Evolutionary conservation across 2,113 vertebrate genomes (phyloP).

Genomic region (Xerus inauris): DNA sequence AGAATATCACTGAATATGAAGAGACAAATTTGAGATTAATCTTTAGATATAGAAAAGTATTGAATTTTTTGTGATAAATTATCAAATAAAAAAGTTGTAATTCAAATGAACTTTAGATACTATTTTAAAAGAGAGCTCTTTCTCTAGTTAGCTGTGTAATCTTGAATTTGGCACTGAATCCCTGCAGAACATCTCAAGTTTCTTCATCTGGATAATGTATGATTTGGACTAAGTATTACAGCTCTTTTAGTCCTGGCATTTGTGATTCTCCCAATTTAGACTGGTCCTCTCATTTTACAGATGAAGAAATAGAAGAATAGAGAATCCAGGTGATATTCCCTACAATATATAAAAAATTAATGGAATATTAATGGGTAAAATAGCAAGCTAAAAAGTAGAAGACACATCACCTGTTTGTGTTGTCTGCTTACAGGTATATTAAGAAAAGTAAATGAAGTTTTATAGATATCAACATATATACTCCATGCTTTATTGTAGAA

Average conservation of each 20-base stretch:
- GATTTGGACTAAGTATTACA: background rate
- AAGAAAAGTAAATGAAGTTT: slow-evolving; percentile 30
- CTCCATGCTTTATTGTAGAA: background rate
- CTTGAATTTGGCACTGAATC: background rate
- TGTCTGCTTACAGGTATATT: background rate
- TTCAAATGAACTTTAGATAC: background rate
- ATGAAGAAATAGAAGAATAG: background rate
- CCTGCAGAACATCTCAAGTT: background rate
- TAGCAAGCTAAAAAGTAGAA: background rate
- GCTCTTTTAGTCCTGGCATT: background rate
- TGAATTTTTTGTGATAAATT: background rate
- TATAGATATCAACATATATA: background rate
- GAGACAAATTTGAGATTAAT: background rate
- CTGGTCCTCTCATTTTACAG: background rate
- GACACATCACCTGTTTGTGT: background rate
- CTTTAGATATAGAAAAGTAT: background rate
- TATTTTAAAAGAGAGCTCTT: background rate
- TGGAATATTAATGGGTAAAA: background rate
- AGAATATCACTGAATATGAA: slow-evolving; percentile 3
- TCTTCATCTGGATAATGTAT: background rate
- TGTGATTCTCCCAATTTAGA: background rate
- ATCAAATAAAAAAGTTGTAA: background rate
- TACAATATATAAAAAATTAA: background rate
- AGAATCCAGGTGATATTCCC: background rate
- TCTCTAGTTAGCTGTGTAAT: background rate